Evolutionary conservation across 1,140 invertebrate species (phyloP).

Genomic region (roundworm (Caenorhabditis elegans)): WBcel235 BX284605.5:11302501-11303000

Average conservation of each 20-base stretch:
- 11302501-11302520: not conserved
- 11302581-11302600: not conserved
- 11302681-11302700: no score
- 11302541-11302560: constrained; percentile 15
- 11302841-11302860: no score
- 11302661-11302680: no score
- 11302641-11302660: no score
- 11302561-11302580: not conserved
- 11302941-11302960: not conserved
- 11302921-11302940: no score
- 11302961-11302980: not conserved
- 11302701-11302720: not conserved
- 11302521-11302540: not conserved
- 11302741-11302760: not conserved
- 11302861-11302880: no score
- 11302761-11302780: not conserved
- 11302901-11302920: not conserved
- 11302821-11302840: no score
- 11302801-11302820: not conserved
- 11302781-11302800: not conserved
- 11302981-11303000: not conserved
- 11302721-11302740: not conserved
- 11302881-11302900: not conserved
- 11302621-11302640: no score
- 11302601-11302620: no score